phyloP scores from a whole-genome alignment of 1,140 invertebrate genomes.

The Meloidogyne exigua region DNA sequence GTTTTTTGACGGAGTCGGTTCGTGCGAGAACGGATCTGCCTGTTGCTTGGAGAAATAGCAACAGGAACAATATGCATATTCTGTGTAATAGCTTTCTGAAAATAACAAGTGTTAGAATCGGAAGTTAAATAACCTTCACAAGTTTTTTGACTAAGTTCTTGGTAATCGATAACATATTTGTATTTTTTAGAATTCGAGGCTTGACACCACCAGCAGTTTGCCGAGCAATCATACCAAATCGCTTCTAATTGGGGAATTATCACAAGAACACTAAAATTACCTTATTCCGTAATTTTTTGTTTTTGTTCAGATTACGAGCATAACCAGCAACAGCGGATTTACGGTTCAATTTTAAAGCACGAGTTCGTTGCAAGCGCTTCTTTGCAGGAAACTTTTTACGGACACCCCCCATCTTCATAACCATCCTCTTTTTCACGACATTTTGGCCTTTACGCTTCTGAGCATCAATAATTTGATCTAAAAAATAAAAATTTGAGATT shows the following conservation, averaged over 20 bases:
- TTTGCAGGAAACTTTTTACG: neutral
- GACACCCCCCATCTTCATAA: neutral
- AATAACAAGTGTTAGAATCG: neutral
- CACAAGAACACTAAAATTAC: neutral
- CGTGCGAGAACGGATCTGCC: neutral
- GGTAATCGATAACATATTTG: neutral
- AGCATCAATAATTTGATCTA: constrained; percentile 37
- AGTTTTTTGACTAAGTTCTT: constrained; percentile 37
- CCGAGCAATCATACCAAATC: neutral
- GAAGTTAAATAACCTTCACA: constrained; percentile 26
- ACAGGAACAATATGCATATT: neutral
- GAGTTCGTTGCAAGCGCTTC: neutral
- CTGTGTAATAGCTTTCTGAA: constrained; percentile 18
- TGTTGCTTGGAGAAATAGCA: neutral
- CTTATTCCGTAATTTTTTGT: neutral
- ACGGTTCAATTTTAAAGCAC: neutral
- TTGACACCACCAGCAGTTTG: neutral
- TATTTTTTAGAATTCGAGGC: neutral
- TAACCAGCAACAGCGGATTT: neutral
- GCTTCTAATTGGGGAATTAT: neutral
- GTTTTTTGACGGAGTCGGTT: neutral
- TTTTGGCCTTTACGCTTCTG: constrained; percentile 20
- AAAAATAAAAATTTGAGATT: neutral
- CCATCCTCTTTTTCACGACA: neutral
- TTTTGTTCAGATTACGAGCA: neutral